Evolutionary conservation across 2,888 invertebrate species (phyloP).

Genomic region (Lithophane semibrunnea): DNA sequence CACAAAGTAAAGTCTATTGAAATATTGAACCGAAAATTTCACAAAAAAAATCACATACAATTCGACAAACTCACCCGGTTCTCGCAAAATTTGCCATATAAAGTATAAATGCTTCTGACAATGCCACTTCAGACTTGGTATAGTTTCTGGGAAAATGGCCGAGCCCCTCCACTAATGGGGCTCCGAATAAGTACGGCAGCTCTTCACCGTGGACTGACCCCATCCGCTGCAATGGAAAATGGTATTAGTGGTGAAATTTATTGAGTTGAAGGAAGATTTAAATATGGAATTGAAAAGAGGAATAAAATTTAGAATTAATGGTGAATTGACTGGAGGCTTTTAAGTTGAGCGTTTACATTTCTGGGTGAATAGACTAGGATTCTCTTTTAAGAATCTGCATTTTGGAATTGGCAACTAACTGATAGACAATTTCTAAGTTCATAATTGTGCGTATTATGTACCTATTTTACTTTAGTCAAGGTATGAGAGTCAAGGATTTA

Average conservation of each 20-base stretch:
- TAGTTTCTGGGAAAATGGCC: constrained; percentile 97
- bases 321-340: not conserved
- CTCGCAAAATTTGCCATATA: constrained; percentile 97
- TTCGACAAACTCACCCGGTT: constrained; percentile 93
- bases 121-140: constrained; percentile 95
- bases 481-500: not conserved
- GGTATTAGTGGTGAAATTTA: constrained; percentile 21
- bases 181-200: constrained; percentile 97
- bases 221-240: constrained; percentile 92
- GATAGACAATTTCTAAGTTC: not conserved
- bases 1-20: not conserved
- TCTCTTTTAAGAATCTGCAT: not conserved
- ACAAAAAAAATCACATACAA: constrained; percentile 3
- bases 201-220: constrained; percentile 98
- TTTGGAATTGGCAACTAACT: not conserved
- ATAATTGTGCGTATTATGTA: not conserved
- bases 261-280: not conserved
- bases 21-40: not conserved
- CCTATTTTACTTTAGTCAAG: not conserved
- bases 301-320: not conserved
- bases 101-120: constrained; percentile 96
- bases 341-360: not conserved
- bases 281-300: constrained; percentile 10
- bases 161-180: constrained; percentile 95
- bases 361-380: not conserved